phyloP scores from a whole-genome alignment of 2,113 vertebrate species.

The Stomatorhinus ivindoensis region DNA sequence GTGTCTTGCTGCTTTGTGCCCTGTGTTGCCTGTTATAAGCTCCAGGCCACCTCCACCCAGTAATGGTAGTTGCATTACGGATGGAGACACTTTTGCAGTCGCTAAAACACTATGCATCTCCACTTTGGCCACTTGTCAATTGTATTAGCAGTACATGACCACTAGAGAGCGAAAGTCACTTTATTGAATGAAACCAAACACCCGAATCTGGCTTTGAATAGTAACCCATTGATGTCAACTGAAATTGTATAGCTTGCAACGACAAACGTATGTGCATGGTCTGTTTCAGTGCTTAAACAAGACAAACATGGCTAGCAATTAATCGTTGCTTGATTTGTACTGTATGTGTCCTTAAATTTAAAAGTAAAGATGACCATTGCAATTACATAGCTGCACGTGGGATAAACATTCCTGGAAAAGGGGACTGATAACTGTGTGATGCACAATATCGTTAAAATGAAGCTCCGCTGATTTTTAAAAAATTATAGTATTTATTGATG shows the following conservation, averaged over 20 bases:
- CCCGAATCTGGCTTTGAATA: not conserved
- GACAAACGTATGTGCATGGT: not conserved
- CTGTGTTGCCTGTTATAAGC: not conserved
- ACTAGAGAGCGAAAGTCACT: slow-evolving; percentile 4
- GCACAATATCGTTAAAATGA: not conserved
- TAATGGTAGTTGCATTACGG: not conserved
- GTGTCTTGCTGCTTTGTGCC: not conserved
- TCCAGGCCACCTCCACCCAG: not conserved
- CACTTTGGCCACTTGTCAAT: not conserved
- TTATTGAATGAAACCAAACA: not conserved
- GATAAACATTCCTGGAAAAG: not conserved
- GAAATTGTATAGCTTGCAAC: not conserved
- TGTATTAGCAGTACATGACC: not conserved
- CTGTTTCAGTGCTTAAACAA: not conserved
- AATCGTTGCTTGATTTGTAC: not conserved
- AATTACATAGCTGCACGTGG: not conserved
- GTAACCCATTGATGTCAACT: not conserved
- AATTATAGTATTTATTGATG: not conserved
- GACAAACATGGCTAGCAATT: not conserved
- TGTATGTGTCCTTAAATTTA: not conserved
- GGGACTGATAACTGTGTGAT: not conserved
- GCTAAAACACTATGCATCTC: not conserved
- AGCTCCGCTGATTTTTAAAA: not conserved
- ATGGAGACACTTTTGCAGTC: not conserved
- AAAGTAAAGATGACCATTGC: not conserved